Evolutionary conservation across 1,140 invertebrate species (phyloP).

Genomic region (Papilio helenus): DNA sequence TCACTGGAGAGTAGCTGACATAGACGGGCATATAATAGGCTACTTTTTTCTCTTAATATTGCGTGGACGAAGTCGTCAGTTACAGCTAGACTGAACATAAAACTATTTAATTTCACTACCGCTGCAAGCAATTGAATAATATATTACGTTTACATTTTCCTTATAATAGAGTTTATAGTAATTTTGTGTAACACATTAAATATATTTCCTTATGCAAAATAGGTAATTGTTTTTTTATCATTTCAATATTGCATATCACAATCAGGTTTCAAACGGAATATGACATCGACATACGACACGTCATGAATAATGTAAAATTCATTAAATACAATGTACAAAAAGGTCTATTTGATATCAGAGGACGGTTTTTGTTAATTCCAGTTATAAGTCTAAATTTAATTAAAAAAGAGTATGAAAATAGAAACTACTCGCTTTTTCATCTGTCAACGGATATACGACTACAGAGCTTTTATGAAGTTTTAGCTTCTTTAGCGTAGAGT

Average conservation of each 20-base stretch:
- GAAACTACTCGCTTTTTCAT: background rate
- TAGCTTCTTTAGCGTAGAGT: constrained; percentile 2
- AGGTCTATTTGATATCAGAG: background rate
- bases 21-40: no score
- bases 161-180: no score
- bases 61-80: no score
- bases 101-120: constrained; percentile 20
- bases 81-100: constrained; percentile 20
- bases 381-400: background rate
- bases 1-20: no score
- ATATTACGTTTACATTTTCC: background rate
- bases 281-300: background rate
- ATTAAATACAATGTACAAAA: no score
- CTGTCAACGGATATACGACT: background rate
- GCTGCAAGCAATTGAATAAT: constrained; percentile 1
- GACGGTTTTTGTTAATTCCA: background rate
- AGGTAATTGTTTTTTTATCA: no score
- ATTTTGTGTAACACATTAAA: no score
- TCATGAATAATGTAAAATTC: no score
- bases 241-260: no score
- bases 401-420: background rate
- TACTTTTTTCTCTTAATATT: no score
- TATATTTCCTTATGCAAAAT: no score
- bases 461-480: background rate
- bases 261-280: no score